A percentile compares a stretch with the other conserved stretches of the same genome.
phyloP scores from a whole-genome alignment of 2,113 vertebrate genomes.

The Charina bottae region DNA sequence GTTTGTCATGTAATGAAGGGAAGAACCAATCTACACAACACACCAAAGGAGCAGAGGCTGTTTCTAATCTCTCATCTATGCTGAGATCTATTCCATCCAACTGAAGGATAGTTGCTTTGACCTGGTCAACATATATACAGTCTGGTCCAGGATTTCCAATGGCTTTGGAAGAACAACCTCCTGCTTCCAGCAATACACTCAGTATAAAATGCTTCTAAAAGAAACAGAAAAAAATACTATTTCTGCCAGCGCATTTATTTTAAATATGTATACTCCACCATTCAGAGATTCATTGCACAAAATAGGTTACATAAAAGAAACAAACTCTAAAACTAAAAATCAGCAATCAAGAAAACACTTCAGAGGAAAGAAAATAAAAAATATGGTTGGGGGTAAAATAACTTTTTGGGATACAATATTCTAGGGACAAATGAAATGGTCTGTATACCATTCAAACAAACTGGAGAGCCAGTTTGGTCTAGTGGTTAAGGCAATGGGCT shows the following conservation, averaged over 20 bases:
- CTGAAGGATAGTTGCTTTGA: constrained; percentile 88
- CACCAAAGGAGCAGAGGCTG: constrained; percentile 79
- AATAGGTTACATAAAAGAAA: neutral
- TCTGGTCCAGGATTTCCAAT: constrained; percentile 88
- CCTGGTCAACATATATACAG: constrained; percentile 93
- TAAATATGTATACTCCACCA: neutral
- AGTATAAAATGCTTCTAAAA: constrained; percentile 88
- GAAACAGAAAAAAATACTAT: neutral
- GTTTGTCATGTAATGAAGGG: constrained; percentile 74
- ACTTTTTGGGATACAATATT: neutral
- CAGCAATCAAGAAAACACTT: neutral
- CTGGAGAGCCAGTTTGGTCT: no score
- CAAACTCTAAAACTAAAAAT: neutral
- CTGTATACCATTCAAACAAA: no score
- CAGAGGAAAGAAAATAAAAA: neutral
- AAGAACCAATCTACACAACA: constrained; percentile 93
- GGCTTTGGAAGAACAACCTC: constrained; percentile 85
- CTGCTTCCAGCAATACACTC: constrained; percentile 91
- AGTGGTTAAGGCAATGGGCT: no score
- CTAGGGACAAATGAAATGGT: neutral
- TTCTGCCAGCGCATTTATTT: neutral
- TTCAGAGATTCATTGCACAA: neutral
- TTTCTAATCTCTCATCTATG: constrained; percentile 81
- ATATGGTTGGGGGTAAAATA: neutral
- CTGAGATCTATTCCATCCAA: constrained; percentile 80